Base-by-base conservation (phyloP, 2,797 vertebrate genomes). In the Darevskia mixta region DNA sequence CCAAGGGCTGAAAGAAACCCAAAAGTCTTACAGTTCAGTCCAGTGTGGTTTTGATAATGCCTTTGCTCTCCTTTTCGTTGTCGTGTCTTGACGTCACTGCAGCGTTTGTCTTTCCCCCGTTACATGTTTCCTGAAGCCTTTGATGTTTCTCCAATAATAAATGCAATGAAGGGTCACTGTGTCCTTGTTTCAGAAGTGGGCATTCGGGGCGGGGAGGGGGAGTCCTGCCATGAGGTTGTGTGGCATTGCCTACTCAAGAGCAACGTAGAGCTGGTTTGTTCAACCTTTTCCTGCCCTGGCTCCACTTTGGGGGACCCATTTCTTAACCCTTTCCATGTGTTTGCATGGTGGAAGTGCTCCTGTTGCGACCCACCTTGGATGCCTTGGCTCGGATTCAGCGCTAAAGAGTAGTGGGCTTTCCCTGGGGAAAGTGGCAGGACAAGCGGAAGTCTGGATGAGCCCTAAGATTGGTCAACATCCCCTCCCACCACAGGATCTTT, bases 1-100 rank as follows among this genome's bases (percentile, higher is more conserved):
- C 71, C 35, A 29, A 77, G 10, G 61, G 25, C 58, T 71, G 86
- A 83, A 89, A 92, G 92, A 77, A 66, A 84, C 29, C 1, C 0
- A 55, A 82, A 38, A 41, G 20, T 32, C 18, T 76, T 75, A n/a
- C 15, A 23, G 58, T 55, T 4, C 35, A 66, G 32, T 73, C 35
- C 79, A 29, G 17, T 29, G 4, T 82, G 5, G 35, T 73, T 71
- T 66, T 88, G 72, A 27, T 61, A 41, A 71, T 78, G 17, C 32
- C 4, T 41, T 11, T 64, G 11, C 23, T 15, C 9, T 17, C 78
- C n/a, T 4, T 7, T 23, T 66, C 58, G 41, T 18, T 55, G 64
- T 55, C 4, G 45, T 32, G 38, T 43, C 67, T 23, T 71, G 79
- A 58, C 20, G 1, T n/a, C 15, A 17, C 77, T 83, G 8, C 45